Evolutionary conservation across 2,113 vertebrate genomes (phyloP).

Genomic region (Elgaria multicarinata): DNA sequence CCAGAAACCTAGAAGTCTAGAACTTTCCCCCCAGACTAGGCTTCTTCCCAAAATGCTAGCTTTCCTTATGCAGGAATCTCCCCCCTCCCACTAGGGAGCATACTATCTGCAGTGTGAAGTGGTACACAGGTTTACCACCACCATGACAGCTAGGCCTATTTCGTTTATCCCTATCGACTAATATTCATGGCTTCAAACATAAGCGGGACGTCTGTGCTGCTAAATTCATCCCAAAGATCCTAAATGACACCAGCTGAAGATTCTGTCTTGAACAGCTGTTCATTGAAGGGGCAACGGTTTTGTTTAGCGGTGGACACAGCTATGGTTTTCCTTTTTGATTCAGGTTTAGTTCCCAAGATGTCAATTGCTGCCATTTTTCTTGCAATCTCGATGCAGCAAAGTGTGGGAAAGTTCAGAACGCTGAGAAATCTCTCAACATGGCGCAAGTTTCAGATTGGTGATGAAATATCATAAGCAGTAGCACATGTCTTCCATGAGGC

Average conservation of each 20-base stretch:
- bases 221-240: slow-evolving; percentile 3
- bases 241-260: background rate
- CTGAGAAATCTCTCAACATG: background rate
- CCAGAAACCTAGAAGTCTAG: background rate
- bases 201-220: background rate
- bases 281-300: background rate
- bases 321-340: background rate
- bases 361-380: background rate
- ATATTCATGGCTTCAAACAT: background rate
- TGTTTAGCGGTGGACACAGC: background rate
- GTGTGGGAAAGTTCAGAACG: background rate
- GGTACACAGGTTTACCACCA: background rate
- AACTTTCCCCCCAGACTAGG: background rate
- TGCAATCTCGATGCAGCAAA: background rate
- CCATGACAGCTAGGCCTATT: background rate
- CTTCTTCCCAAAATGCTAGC: background rate
- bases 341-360: background rate
- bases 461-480: background rate
- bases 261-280: background rate
- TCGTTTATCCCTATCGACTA: background rate
- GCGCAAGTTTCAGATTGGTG: background rate
- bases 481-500: slow-evolving; percentile 19
- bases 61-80: background rate
- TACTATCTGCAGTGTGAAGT: background rate
- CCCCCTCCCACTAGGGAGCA: background rate